phyloP scores from a whole-genome alignment of 1,140 invertebrate species.

The Vollenhovia emeryi region DNA sequence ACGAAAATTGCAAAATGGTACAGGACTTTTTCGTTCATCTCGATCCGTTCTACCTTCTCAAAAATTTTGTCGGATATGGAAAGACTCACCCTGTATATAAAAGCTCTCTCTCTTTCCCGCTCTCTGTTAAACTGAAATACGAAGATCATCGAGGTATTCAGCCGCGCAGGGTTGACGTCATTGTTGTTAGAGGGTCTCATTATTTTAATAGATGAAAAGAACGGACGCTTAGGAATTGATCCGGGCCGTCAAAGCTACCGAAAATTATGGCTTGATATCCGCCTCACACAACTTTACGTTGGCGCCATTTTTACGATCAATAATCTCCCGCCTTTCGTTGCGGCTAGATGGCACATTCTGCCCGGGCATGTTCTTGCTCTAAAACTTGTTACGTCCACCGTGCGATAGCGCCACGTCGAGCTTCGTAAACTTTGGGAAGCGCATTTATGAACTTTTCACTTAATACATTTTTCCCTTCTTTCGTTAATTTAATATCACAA shows the following conservation, averaged over 20 bases:
- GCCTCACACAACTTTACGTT: slow-evolving; percentile 68
- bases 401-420: slow-evolving; percentile 73
- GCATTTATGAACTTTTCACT: slow-evolving; percentile 34
- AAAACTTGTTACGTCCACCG: slow-evolving; percentile 65
- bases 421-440: slow-evolving; percentile 8
- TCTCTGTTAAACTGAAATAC: not conserved
- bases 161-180: not conserved
- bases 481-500: not conserved
- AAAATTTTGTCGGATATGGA: too few relatives aligned
- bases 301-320: slow-evolving; percentile 83
- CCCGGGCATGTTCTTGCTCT: slow-evolving; percentile 54
- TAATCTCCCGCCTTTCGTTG: slow-evolving; percentile 67
- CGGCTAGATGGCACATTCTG: slow-evolving; percentile 80
- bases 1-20: too few relatives aligned
- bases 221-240: slow-evolving; percentile 15
- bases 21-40: too few relatives aligned
- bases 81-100: too few relatives aligned
- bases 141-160: slow-evolving; percentile 9
- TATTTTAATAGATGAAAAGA: slow-evolving; percentile 27
- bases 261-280: slow-evolving; percentile 53
- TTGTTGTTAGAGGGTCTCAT: not conserved
- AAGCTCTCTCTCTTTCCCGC: not conserved
- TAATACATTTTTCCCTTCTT: not conserved
- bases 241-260: not conserved
- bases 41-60: too few relatives aligned